Conservation (phyloP, 2,888 invertebrate species). For the Brachypalpus laphriformis region DNA sequence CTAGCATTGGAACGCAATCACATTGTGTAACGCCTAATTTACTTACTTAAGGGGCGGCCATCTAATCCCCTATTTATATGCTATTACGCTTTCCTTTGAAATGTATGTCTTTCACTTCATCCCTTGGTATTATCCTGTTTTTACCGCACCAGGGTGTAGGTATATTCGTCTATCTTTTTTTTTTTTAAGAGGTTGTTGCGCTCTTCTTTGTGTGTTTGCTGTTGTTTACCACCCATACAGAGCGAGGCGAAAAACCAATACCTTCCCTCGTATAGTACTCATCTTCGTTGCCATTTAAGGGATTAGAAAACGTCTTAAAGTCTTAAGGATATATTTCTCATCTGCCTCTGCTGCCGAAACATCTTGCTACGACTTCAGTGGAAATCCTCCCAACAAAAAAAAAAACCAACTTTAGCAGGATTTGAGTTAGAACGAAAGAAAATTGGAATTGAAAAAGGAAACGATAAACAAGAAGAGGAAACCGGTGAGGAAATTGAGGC, state of each 20-base stretch:
- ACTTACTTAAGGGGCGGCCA: constrained; percentile 60
- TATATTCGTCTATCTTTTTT: too few species aligned
- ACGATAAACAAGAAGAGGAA: constrained; percentile 37
- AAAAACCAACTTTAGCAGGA: background rate
- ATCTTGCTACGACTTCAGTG: background rate
- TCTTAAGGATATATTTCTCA: constrained; percentile 61
- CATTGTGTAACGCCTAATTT: constrained; percentile 70
- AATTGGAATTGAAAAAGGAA: constrained; percentile 10
- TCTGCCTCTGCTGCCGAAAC: constrained; percentile 21
- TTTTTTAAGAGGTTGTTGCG: constrained; percentile 58
- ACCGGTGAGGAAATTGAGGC: constrained; percentile 45
- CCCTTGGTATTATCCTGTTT: constrained; percentile 36
- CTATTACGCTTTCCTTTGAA: constrained; percentile 64
- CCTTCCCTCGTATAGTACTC: constrained; percentile 15
- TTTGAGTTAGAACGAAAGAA: constrained; percentile 30
- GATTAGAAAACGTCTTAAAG: constrained; percentile 66
- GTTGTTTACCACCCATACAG: constrained; percentile 25
- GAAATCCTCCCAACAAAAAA: background rate
- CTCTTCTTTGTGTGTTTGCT: constrained; percentile 25
- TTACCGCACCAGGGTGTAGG: background rate
- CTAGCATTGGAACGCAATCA: constrained; percentile 45
- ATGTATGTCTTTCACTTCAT: constrained; percentile 37
- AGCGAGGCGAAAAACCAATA: constrained; percentile 21
- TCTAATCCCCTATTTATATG: constrained; percentile 67
- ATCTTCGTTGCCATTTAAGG: constrained; percentile 47